Evolutionary conservation across 2,797 vertebrate genomes (phyloP), one percentile per base, ranked within the genome.

Genomic region (Trematomus bernacchii): DNA sequence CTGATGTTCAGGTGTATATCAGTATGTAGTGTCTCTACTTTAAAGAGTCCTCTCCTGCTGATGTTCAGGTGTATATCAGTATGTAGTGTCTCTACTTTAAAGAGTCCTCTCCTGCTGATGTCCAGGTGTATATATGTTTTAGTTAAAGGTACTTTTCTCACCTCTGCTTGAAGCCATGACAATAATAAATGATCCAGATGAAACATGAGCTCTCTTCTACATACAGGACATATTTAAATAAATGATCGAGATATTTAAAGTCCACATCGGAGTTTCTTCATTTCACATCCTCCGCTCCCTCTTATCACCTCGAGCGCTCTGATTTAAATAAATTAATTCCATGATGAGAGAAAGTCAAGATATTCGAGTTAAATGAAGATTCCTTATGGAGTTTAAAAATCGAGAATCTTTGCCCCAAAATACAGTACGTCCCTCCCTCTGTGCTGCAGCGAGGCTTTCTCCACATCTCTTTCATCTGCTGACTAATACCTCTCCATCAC

Each of bases 261-360:
- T 54, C 10, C 7, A 37, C 23, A 64, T 54, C 47, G 2, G 23
- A 68, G 42, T 30, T 60, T 16, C 4, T 30, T 76, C 40, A 13
- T 65, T 65, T 75, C 13, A 46, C 51, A 57, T 48, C 62, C 59
- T 53, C 12, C 47, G 1, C 46, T 60, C 33, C 18, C 69, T 37
- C 33, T 48, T 0, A 40, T 61, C 60, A 55, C 51, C 62, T 73
- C 14, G 7, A 42, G 73, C 54, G 59, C 51, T 58, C 15, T 8
- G 59, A 65, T 77, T 16, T 62, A 60, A 68, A 77, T 63, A 2
- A 65, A 58, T 73, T 66, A 42, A 69, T 60, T 60, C 42, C 76
- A 70, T 46, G 37, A 73, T 59, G 33, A 80, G 60, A 59, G 47
- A 61, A 71, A 55, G 16, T 58, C 52, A 37, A 67, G 58, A 59